These are phyloP conservation scores for Triplophysa bombifrons DNA, from an alignment of 2,797 vertebrate species.

Conservation along the genomic window DNA sequence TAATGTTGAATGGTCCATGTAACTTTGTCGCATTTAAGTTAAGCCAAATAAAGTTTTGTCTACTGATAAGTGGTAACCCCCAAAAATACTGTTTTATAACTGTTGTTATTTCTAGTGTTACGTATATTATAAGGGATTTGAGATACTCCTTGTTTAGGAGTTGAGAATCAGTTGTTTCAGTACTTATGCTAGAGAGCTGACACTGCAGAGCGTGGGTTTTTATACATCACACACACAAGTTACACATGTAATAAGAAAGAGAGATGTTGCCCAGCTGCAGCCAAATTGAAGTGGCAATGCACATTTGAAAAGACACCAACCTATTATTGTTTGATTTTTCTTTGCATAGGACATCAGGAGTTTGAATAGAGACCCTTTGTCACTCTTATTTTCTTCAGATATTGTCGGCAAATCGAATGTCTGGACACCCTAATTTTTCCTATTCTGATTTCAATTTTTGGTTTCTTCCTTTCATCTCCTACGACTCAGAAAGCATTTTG, in stretches of 20 bases:
- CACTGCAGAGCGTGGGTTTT: background rate
- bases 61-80: no score
- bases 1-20: no score
- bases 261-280: slow-evolving; percentile 40
- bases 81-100: no score
- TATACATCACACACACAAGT: slow-evolving; percentile 13
- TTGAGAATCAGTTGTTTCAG: no score
- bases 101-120: no score
- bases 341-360: slow-evolving; percentile 30
- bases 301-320: slow-evolving; percentile 31
- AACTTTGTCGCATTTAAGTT: no score
- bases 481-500: slow-evolving; percentile 47
- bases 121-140: no score
- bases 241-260: slow-evolving; percentile 34
- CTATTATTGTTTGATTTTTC: slow-evolving; percentile 35
- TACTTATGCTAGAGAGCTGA: background rate
- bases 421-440: slow-evolving; percentile 51
- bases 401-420: slow-evolving; percentile 52
- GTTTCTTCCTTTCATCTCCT: slow-evolving; percentile 27
- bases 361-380: slow-evolving; percentile 49
- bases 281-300: slow-evolving; percentile 40
- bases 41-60: no score
- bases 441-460: slow-evolving; percentile 45
- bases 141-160: no score
- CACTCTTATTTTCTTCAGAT: slow-evolving; percentile 56